Conservation (phyloP, 1,140 invertebrate species). For the Drosophila truncata region DNA sequence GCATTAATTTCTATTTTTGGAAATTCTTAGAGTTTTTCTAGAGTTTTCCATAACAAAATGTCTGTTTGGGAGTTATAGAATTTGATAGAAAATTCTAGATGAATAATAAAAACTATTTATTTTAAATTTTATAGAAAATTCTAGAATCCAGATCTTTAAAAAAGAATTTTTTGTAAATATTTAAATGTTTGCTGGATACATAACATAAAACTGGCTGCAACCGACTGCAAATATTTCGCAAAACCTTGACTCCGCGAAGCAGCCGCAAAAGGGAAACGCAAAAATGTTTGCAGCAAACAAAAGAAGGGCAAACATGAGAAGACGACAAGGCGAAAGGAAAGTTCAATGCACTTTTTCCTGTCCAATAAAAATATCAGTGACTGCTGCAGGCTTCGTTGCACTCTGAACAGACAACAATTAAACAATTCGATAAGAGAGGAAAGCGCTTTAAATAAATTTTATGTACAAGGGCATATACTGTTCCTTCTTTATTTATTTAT, state of each 20-base stretch:
- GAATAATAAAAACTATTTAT: neutral
- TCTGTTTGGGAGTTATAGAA: neutral
- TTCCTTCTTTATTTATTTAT: conserved; percentile 1
- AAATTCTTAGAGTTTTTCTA: neutral
- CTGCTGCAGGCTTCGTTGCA: conserved; percentile 25
- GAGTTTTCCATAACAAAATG: neutral
- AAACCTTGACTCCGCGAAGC: conserved; percentile 6
- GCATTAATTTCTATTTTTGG: neutral
- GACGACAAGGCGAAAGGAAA: conserved; percentile 31
- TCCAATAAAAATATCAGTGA: conserved; percentile 27
- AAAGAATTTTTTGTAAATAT: neutral
- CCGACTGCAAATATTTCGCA: conserved; percentile 11
- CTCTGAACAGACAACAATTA: conserved; percentile 29
- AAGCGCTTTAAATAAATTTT: conserved; percentile 50
- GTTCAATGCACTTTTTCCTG: conserved; percentile 63
- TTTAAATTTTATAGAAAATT: neutral
- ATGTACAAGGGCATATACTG: conserved; percentile 20
- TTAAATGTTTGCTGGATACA: neutral
- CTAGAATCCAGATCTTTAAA: neutral
- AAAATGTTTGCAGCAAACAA: conserved; percentile 52
- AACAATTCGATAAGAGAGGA: conserved; percentile 40
- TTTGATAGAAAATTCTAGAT: neutral
- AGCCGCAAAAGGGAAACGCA: conserved; percentile 6
- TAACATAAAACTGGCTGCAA: neutral
- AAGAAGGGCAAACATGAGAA: conserved; percentile 23